Evolutionary conservation across 2,888 invertebrate genomes (phyloP), one percentile per base, ranked within the genome.

Genomic region (Drosophila bunnanda): DNA sequence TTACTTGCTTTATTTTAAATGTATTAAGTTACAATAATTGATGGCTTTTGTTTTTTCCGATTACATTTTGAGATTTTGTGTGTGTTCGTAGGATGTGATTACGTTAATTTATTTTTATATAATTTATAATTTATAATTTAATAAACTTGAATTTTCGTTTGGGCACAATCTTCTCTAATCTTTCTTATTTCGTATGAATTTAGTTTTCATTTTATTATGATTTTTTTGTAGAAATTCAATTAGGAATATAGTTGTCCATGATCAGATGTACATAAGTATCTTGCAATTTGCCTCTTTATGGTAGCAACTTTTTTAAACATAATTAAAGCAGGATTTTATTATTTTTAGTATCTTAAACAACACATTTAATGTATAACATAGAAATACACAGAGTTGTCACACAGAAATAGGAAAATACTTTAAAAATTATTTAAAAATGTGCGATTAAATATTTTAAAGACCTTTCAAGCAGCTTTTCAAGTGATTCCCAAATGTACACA

Each of bases 1-100:
- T 50, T 34, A 34, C 32, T 22, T 20, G 32, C 32, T 50, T 48
- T 48, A 48, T 48, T 48, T 46, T 20, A 20, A 22, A 50, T 50
- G 9, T 50, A 34, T 20, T 34, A 34, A 50, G 50, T 50, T 50
- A 50, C 50, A 50, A 50, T 50, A 34, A 50, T 20, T 34, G 20
- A 34, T 50, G 32, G 20, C 20, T 22, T 50, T 22, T 34, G 32
- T 50, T 20, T 50, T 46, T 50, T 50, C 3, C 50, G 32, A 20
- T 34, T 34, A 50, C 20, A 20, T 34, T 34, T 50, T 22, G 9
- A 50, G 32, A 50, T 20, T 34, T 32, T 22, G 20, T 34, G 20
- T 34, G 32, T 50, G 9, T 20, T 50, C 15, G 15, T 15, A 34
- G 20, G 20, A 22, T 50, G 32, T 34, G 20, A 50, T 15, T 50